phyloP scores from a whole-genome alignment of 1,140 invertebrate species.

The Ceratosolen fusciceps region DNA sequence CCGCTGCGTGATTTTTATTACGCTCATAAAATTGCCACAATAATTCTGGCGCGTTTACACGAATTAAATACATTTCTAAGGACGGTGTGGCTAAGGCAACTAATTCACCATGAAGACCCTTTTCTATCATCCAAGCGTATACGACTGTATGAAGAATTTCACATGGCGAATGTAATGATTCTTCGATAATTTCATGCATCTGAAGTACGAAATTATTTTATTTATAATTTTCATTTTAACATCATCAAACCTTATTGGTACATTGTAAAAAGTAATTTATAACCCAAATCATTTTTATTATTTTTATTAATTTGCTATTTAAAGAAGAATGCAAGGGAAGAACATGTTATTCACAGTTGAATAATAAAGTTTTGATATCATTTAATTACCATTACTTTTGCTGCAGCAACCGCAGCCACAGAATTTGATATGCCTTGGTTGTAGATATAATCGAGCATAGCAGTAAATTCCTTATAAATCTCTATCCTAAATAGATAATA shows the following conservation, averaged over 20 bases:
- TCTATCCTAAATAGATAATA: conserved; percentile 77
- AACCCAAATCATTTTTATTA: too few relatives aligned
- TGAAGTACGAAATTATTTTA: conserved; percentile 49
- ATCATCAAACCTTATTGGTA: too few relatives aligned
- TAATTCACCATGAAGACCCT: conserved; percentile 83
- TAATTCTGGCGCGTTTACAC: conserved; percentile 84
- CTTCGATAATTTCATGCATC: conserved; percentile 69
- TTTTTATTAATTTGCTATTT: too few relatives aligned
- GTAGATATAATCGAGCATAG: conserved; percentile 85
- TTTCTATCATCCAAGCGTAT: conserved; percentile 94
- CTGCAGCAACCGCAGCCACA: conserved; percentile 57
- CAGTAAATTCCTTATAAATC: conserved; percentile 89
- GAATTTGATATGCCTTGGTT: conserved; percentile 76
- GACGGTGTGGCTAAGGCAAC: conserved; percentile 84
- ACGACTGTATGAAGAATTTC: conserved; percentile 91
- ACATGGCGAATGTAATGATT: conserved; percentile 77
- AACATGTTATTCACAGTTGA: too few relatives aligned
- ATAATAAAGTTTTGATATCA: too few relatives aligned
- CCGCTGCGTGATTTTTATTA: conserved; percentile 90
- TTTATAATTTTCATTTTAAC: too few relatives aligned
- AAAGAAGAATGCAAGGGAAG: too few relatives aligned
- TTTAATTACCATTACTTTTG: conserved; percentile 66
- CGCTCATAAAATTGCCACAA: conserved; percentile 97
- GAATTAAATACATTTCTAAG: conserved; percentile 85
- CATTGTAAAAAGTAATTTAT: too few relatives aligned